Evolutionary conservation across 2,797 vertebrate species (phyloP).

Genomic region (Parauchenoglanis ngamensis): DNA sequence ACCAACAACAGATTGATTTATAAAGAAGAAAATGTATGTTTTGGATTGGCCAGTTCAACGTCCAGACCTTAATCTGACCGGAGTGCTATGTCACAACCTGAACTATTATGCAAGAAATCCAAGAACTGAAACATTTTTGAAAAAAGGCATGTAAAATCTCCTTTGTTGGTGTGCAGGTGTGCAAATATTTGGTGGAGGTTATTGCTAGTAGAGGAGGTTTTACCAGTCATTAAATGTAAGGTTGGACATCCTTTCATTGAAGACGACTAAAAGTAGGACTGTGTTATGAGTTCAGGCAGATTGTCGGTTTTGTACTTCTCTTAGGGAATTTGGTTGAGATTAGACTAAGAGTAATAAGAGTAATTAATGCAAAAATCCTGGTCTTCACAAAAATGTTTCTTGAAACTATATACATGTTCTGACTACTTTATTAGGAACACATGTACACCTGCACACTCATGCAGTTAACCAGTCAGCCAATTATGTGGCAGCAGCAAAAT

Average conservation of each 20-base stretch:
- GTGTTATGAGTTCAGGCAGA: not conserved
- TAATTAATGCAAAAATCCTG: not conserved
- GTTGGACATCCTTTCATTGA: not conserved
- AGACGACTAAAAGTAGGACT: not conserved
- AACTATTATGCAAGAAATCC: not conserved
- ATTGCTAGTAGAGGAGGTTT: not conserved
- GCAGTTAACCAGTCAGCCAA: not conserved
- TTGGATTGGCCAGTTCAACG: not conserved
- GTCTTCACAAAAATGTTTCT: not conserved
- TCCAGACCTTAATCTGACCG: not conserved
- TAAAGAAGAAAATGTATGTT: not conserved
- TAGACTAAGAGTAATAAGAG: not conserved
- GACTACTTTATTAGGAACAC: not conserved
- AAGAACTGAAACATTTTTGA: not conserved
- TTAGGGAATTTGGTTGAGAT: too few species aligned
- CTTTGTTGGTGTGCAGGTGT: not conserved
- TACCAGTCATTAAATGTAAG: not conserved
- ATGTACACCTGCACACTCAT: not conserved
- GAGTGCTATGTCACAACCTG: not conserved
- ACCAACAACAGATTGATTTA: not conserved
- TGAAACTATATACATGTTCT: not conserved
- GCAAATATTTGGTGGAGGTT: not conserved
- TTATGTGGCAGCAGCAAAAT: not conserved
- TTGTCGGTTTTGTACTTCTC: not conserved
- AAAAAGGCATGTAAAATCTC: not conserved